Base-by-base conservation (phyloP, 2,113 vertebrate species). In the Gymnorhina tibicen region DNA sequence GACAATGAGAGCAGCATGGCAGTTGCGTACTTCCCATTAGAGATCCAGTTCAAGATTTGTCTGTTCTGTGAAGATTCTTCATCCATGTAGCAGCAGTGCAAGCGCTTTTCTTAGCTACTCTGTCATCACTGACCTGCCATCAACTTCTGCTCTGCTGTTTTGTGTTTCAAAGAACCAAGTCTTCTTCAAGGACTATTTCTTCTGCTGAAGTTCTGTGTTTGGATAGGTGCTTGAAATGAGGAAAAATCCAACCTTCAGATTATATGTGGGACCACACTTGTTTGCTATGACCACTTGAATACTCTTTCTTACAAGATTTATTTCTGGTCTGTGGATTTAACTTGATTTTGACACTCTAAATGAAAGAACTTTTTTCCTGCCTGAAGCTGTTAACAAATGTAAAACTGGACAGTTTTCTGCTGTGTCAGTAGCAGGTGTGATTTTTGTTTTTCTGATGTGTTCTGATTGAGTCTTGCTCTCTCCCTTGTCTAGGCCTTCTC, bases 401-500 rank as follows among this genome's bases (percentile, higher is more conserved):
- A 33, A 68, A 92, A 41, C 30, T 37, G 24, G 52, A 67, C 13
- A 7, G 20, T 81, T 91, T 22, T 13, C 55, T 95, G 81, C 66
- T 47, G 13, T 46, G 68, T 73, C 30, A 62, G n/a, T 80, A 30
- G 33, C 75, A 70, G 19, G 12, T 91, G 52, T 62, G 53, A 58
- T 52, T 50, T 52, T 15, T 30, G 10, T 82, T 75, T 32, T 46
- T 3, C 37, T 87, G 28, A 16, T 85, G 26, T 74, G 39, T 50
- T 88, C 53, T 89, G 53, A 63, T 63, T 70, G 33, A 83, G 18
- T 70, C 35, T 73, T 84, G 20, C 42, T 35, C 53, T 90, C 41
- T 80, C 44, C 32, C 68, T 41, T 94, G 16, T 73, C 42, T 94
- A 99, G 99, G 99, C 99, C 15, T 99, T 99, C 93, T 99, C 99